Evolutionary conservation across 2,113 vertebrate genomes (phyloP), one percentile per base, ranked within the genome.

Genomic region (Charadrius vociferus): DNA sequence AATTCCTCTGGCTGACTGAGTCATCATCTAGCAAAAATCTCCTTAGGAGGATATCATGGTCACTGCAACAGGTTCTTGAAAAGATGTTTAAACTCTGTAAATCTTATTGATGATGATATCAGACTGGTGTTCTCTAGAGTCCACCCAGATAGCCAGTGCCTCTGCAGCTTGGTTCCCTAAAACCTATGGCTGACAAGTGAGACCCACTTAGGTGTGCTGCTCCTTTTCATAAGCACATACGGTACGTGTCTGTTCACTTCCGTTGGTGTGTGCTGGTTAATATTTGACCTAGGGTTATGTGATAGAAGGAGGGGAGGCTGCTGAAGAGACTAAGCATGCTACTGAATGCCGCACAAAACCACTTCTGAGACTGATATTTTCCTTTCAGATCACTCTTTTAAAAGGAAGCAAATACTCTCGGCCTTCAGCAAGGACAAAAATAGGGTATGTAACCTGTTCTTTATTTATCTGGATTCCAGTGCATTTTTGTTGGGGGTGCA

Each of bases 281-380:
- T 14, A 2, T 61, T 27, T 77, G 52, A 71, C 58, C 27, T 15
- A 8, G 32, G 41, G 47, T 41, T 45, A 32, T 21, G 36, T 50
- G 68, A 50, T 0, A 0, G 53, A 73, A 70, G 34, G 56, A 62
- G 2, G 2, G 26, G 36, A 62, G 18, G 41, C 58, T 62, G 66
- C 61, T 52, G 59, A 68, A 39, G 70, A 63, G 32, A 55, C 26
- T 12, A 39, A 67, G 34, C 39, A 4, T 2, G 19, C 39, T 81
- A 15, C 41, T 47, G 45, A 90, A 36, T 41, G 47, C 37, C 72
- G 52, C 30, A 41, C 37, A 72, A 63, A 83, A 43, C 52, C 72
- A n/a, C 34, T n/a, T 71, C 62, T 50, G 49, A 50, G 22, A 50
- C 49, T 24, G 49, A 24, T 24, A 50, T 50, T 50, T 50, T 50